phyloP scores from a whole-genome alignment of 2,797 vertebrate genomes.

The Scarus forsteni region DNA sequence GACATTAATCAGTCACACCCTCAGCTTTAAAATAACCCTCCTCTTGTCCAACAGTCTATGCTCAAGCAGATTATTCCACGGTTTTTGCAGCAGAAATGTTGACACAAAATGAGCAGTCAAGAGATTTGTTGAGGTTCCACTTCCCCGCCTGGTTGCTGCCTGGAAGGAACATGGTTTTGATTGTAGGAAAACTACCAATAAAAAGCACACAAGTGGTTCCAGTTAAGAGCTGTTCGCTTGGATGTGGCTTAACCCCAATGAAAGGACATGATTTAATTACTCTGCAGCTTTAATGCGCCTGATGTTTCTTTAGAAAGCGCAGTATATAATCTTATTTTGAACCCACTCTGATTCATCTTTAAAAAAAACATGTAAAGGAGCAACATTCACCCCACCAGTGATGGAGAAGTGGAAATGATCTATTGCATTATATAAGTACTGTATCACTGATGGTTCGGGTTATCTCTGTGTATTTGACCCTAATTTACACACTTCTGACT shows the following conservation, averaged over 20 bases:
- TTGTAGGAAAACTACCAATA: constrained; percentile 84
- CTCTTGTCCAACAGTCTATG: constrained; percentile 12
- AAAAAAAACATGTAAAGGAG: constrained; percentile 56
- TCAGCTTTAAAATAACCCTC: constrained; percentile 14
- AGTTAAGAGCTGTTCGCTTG: constrained; percentile 83
- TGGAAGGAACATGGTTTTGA: constrained; percentile 75
- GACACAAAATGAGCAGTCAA: constrained; percentile 46
- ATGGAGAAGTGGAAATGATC: constrained; percentile 40
- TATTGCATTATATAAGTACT: constrained; percentile 25
- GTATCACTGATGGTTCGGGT: not conserved
- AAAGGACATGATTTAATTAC: constrained; percentile 89
- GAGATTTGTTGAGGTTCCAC: constrained; percentile 69
- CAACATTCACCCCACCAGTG: constrained; percentile 46
- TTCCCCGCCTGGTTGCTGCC: constrained; percentile 67
- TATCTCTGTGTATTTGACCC: constrained; percentile 6
- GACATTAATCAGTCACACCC: constrained; percentile 13
- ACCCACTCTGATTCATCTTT: constrained; percentile 78
- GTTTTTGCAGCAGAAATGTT: constrained; percentile 32
- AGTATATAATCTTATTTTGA: constrained; percentile 82
- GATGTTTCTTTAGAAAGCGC: constrained; percentile 84
- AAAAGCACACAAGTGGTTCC: constrained; percentile 86
- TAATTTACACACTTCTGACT: no score
- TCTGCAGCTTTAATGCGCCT: constrained; percentile 85
- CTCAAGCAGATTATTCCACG: constrained; percentile 15
- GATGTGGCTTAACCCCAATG: constrained; percentile 86